Base-by-base conservation (phyloP, 2,888 invertebrate species). In the Amblyteles armatorius region DNA sequence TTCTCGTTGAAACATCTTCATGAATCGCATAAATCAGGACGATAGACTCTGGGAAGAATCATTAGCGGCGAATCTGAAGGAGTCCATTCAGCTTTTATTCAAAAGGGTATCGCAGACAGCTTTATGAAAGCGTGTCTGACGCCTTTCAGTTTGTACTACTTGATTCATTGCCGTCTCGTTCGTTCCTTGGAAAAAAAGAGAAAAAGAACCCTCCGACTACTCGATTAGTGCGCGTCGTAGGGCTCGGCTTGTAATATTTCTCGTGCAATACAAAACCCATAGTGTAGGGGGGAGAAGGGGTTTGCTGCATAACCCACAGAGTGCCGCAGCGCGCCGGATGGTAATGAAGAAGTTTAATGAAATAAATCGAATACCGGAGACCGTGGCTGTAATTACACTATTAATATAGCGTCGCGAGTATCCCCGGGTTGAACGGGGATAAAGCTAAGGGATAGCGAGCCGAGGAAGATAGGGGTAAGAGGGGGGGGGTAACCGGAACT, bases 331-430 rank as follows among this genome's bases (percentile, higher is more conserved):
- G n/a, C 52, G 16, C 19, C 60, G 60, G 71, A 72, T 68, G 16
- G 73, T 79, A 82, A 83, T 76, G 85, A 83, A 72, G 60, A 67
- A 81, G 79, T 81, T 85, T 86, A 85, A 86, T 86, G 84, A 83
- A 85, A 85, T 83, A 83, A 85, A 86, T 86, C 83, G 86, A 86
- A 83, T 82, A 80, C 79, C 84, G 67, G 79, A 73, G 63, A 40
- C 19, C 50, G 69, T 55, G 40, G 80, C 72, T 77, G 80, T 85
- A 85, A 85, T 85, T 85, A 72, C 85, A 76, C 79, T 79, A 82
- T 82, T 82, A 85, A 85, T 85, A 82, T 79, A 79, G 60, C 74
- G 74, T 76, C 84, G n/a, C 26, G 72, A 48, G 60, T 77, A 78
- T 19, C 26, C 40, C 57, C 48, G 63, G 13, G 57, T 55, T 40